Evolutionary conservation across 2,113 vertebrate species (phyloP).

Genomic region (Nyctibius bracteatus): DNA sequence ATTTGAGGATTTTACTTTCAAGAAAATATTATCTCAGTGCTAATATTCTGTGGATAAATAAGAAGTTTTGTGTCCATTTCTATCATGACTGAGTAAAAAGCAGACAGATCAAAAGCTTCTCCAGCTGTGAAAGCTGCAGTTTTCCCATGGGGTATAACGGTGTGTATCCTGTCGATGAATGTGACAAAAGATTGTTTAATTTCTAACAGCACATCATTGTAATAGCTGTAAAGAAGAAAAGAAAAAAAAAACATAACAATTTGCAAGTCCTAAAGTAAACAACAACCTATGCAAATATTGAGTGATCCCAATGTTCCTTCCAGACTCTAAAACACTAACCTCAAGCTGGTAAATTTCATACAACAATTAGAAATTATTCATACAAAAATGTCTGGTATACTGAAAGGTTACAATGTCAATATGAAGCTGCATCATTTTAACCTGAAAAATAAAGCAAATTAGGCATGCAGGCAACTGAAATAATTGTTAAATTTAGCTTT

Average conservation of each 20-base stretch:
- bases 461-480: neutral
- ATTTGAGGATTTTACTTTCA: neutral
- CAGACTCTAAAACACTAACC: neutral
- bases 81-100: neutral
- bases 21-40: neutral
- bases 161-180: neutral
- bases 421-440: neutral
- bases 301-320: neutral
- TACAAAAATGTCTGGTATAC: neutral
- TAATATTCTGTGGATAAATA: neutral
- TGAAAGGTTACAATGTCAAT: neutral
- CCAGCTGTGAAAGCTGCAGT: neutral
- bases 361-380: neutral
- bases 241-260: neutral
- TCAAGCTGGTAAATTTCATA: neutral
- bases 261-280: neutral
- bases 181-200: neutral
- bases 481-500: neutral
- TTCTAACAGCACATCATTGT: neutral
- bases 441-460: neutral
- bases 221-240: neutral
- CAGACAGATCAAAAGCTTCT: neutral
- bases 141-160: neutral
- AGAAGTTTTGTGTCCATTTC: neutral
- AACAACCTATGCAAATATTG: neutral